Conservation (phyloP, 2,797 vertebrate species). For the Odontamblyopus rebecca region DNA sequence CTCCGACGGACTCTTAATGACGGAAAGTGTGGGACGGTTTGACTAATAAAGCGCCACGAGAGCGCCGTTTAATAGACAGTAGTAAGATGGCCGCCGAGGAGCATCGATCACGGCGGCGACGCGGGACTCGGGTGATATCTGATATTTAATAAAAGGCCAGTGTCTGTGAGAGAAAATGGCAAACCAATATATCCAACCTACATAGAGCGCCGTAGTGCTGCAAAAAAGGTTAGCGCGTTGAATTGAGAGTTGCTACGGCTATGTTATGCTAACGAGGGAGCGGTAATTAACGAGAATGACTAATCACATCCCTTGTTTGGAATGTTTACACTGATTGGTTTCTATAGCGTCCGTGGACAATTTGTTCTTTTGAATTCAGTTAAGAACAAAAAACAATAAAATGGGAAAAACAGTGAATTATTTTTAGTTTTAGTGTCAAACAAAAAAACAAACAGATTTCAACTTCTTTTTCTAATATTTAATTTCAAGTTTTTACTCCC, state of each 20-base stretch:
- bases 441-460: too few relatives aligned
- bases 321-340: too few relatives aligned
- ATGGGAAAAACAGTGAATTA: too few relatives aligned
- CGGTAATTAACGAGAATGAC: slow-evolving; percentile 14
- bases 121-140: slow-evolving; percentile 41
- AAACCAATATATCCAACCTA: slow-evolving; percentile 43
- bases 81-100: slow-evolving; percentile 21
- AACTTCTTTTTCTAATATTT: too few relatives aligned
- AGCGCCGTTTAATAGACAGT: slow-evolving; percentile 19
- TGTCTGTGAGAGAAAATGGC: slow-evolving; percentile 49
- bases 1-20: slow-evolving; percentile 25
- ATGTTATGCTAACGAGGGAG: slow-evolving; percentile 7
- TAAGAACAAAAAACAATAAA: too few relatives aligned
- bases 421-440: too few relatives aligned
- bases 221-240: neutral
- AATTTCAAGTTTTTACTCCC: too few relatives aligned
- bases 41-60: slow-evolving; percentile 2
- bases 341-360: too few relatives aligned
- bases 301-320: neutral
- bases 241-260: slow-evolving; percentile 19
- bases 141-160: slow-evolving; percentile 63
- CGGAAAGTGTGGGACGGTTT: slow-evolving; percentile 12
- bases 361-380: too few relatives aligned
- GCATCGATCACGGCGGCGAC: slow-evolving; percentile 43
- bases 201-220: neutral